Evolutionary conservation across 2,888 invertebrate species (phyloP).

Genomic region (Tachystola acroxantha): DNA sequence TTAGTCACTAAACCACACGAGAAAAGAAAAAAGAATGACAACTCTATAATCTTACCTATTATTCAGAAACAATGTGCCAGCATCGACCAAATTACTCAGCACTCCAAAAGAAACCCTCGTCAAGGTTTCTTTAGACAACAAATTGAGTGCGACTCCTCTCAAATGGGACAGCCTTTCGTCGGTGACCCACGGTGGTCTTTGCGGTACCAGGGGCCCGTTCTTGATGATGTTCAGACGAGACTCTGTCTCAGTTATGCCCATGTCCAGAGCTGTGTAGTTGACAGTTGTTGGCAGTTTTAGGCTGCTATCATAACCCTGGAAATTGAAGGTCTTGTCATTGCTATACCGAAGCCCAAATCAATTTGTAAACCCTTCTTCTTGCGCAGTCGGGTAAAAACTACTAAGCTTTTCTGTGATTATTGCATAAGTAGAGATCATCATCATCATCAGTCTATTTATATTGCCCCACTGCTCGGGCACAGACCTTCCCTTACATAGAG

Average conservation of each 20-base stretch:
- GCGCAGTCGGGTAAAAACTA: no score
- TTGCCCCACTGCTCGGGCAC: no score
- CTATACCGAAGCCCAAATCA: not conserved
- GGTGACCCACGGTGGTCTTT: constrained; percentile 50
- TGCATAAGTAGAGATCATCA: no score
- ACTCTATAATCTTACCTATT: constrained; percentile 53
- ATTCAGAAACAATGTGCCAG: constrained; percentile 60
- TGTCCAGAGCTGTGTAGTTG: constrained; percentile 39
- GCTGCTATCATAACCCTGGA: constrained; percentile 48
- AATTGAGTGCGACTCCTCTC: constrained; percentile 26
- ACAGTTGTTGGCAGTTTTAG: constrained; percentile 41
- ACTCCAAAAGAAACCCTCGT: constrained; percentile 55
- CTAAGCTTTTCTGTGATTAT: no score
- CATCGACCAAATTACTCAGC: constrained; percentile 56
- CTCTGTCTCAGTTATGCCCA: constrained; percentile 36
- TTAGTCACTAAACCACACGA: no score
- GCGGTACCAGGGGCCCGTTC: constrained; percentile 40
- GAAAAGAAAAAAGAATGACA: no score
- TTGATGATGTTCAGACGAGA: constrained; percentile 30
- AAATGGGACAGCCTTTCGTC: constrained; percentile 40
- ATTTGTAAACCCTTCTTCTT: no score
- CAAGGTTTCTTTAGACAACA: constrained; percentile 49
- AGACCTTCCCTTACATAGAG: no score
- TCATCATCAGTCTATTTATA: no score
- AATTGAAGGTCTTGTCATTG: constrained; percentile 4